Percentiles rank a stretch among this genome's conserved stretches.
These are phyloP conservation scores for Cetoscarus ocellatus DNA, from an alignment of 2,797 vertebrate genomes.

Conservation along the genomic window DNA sequence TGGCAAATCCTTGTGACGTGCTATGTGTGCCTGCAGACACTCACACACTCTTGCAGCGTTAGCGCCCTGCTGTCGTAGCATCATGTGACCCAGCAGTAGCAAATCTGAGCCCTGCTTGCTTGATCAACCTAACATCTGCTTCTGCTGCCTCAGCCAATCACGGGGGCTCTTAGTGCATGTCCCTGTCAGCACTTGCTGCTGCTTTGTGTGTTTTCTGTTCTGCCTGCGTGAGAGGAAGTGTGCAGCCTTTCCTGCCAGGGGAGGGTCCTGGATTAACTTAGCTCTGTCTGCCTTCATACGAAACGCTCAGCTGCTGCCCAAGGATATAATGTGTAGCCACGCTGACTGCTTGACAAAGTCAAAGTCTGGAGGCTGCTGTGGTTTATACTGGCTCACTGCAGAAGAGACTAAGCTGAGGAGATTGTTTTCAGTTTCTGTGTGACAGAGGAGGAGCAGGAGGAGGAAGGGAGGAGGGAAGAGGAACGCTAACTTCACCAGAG, in stretches of 20 bases:
- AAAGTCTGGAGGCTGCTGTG: constrained; percentile 37
- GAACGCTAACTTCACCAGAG: constrained; percentile 45
- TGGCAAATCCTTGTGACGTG: constrained; percentile 70
- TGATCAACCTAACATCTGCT: constrained; percentile 71
- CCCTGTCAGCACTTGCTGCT: constrained; percentile 58
- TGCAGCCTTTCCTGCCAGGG: constrained; percentile 80
- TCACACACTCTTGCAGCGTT: constrained; percentile 43
- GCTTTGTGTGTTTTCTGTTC: constrained; percentile 69
- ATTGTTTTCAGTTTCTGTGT: constrained; percentile 45
- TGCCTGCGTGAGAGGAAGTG: constrained; percentile 83
- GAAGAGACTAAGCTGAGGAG: constrained; percentile 36
- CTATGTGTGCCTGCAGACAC: constrained; percentile 67
- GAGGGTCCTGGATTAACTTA: constrained; percentile 80
- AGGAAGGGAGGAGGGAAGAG: constrained; percentile 16
- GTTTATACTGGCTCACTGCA: constrained; percentile 45
- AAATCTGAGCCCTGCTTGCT: constrained; percentile 74
- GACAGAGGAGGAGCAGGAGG: constrained; percentile 9
- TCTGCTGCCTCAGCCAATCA: constrained; percentile 72
- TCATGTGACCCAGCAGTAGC: constrained; percentile 74
- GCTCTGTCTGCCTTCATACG: constrained; percentile 64
- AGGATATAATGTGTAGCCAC: constrained; percentile 50
- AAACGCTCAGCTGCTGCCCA: constrained; percentile 64
- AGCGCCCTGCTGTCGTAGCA: constrained; percentile 53
- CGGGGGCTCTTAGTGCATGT: constrained; percentile 55
- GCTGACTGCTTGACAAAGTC: constrained; percentile 31